Base-by-base conservation (phyloP, 1,140 invertebrate genomes). In the Drosophila funebris region DNA sequence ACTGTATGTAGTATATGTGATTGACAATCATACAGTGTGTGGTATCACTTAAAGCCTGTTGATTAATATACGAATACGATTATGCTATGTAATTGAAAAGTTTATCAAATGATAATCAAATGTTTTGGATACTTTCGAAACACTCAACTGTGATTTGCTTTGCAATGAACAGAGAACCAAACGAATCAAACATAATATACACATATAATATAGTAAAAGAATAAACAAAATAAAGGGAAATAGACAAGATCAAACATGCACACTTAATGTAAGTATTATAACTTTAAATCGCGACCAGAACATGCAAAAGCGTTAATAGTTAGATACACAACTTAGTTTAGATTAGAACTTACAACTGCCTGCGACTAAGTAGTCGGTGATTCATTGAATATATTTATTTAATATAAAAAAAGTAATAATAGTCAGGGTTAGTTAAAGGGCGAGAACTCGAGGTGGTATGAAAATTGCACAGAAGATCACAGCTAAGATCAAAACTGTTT, bases 91-190 rank as follows among this genome's bases (percentile, higher is more conserved):
- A 61, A 63, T 71, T 29, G 33, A 66, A 63, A 54, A 63, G 56
- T 62, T 69, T 81, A 44, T 73, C 57, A 73, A 82, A 63, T 53
- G 58, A 66, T 66, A 72, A n/a, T n/a, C n/a, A n/a, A 72, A 67
- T 72, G 62, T 46, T 67, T 72, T 50, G 43, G 53, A 27, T 46
- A 58, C 29, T 71, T 75, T 71, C 43, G 43, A 77, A 78, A 87
- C 78, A 88, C 85, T 87, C 78, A 87, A 85, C 82, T 85, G 82
- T 88, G 82, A 87, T 82, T 85, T 85, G 82, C 83, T 72, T 73
- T 77, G 22, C 44, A 60, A 60, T 24, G 57, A 75, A 74, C 33
- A 13, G 4, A 67, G n/a, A 62, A 73, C 2, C 24, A 64, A 8
- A 60, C 53, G 61, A 78, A 63, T 29, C 52, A 75, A 44, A 66